A percentile compares a stretch with the other conserved stretches of the same genome.
phyloP scores from a whole-genome alignment of 1,140 invertebrate genomes.

The Drosophila oshimai region DNA sequence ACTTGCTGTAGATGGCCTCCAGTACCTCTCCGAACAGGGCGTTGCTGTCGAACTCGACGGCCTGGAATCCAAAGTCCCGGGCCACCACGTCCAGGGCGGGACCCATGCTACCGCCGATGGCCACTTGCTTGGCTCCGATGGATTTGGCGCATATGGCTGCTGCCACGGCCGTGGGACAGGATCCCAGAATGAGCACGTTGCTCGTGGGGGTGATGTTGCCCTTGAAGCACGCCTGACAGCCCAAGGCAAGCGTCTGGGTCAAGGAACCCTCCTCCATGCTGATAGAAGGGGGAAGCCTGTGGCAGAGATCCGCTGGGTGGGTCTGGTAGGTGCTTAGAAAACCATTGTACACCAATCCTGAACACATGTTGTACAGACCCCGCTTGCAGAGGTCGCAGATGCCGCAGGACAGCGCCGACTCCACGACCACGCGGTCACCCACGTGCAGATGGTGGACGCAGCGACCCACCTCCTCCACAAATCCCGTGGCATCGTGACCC shows the following conservation, averaged over 20 bases:
- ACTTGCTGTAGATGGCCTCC: conserved; percentile 41
- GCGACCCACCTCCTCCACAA: conserved; percentile 54
- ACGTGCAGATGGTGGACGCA: conserved; percentile 49
- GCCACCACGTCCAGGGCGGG: conserved; percentile 23
- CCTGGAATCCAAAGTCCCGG: conserved; percentile 40
- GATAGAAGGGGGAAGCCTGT: conserved; percentile 49
- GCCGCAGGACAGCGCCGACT: conserved; percentile 68
- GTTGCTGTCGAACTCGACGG: conserved; percentile 41
- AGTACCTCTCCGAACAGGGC: conserved; percentile 45
- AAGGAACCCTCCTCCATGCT: conserved; percentile 60
- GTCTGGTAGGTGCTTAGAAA: conserved; percentile 57
- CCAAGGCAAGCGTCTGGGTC: conserved; percentile 61
- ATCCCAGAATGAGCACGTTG: conserved; percentile 65
- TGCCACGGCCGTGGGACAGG: conserved; percentile 51
- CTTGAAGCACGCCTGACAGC: conserved; percentile 70
- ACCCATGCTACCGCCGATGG: conserved; percentile 37
- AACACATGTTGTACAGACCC: conserved; percentile 67
- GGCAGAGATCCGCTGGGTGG: conserved; percentile 71
- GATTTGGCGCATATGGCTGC: conserved; percentile 57
- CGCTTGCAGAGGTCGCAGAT: conserved; percentile 67
- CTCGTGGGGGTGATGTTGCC: conserved; percentile 55
- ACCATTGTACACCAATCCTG: conserved; percentile 59
- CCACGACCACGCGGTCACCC: conserved; percentile 69
- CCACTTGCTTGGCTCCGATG: conserved; percentile 60
- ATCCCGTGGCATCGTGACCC: conserved; percentile 70